A percentile compares a stretch with the other conserved stretches of the same genome.
These are phyloP conservation scores for Heterohyrax brucei DNA, from an alignment of 2,797 vertebrate genomes.

Conservation along the genomic window DNA sequence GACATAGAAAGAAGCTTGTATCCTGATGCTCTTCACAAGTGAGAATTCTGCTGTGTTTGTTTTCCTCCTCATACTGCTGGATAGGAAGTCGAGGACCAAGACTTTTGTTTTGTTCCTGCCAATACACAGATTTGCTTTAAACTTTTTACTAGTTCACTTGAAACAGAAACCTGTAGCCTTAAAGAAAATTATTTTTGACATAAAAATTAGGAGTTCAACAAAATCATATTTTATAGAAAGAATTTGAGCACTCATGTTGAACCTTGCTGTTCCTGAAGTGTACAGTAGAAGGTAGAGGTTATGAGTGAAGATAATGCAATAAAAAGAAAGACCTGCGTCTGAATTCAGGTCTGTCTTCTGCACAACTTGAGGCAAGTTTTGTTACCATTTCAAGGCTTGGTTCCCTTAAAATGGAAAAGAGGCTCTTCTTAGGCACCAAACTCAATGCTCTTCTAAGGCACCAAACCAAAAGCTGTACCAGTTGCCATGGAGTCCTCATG, in stretches of 20 bases:
- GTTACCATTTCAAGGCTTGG: not conserved
- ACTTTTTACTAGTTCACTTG: not conserved
- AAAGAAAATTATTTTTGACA: conserved; percentile 41
- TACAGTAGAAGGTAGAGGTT: not conserved
- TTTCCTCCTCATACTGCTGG: not conserved
- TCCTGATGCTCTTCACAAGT: not conserved
- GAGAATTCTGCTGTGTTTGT: conserved; percentile 6
- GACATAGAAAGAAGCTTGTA: not conserved
- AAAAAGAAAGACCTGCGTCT: not conserved
- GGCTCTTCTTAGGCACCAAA: not conserved
- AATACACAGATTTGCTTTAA: not conserved
- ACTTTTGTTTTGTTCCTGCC: not conserved
- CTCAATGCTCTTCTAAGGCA: not conserved
- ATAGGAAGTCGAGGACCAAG: not conserved
- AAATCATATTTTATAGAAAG: conserved; percentile 5
- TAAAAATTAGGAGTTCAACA: not conserved
- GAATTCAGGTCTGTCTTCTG: not conserved
- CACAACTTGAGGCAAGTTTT: not conserved
- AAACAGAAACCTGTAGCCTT: conserved; percentile 2
- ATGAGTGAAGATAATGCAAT: not conserved
- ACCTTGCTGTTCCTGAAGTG: not conserved
- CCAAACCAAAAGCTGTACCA: not conserved
- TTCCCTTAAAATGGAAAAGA: not conserved
- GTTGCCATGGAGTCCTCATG: not conserved
- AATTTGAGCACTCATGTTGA: not conserved